Conservation (phyloP, 2,888 invertebrate species). For the Beris chalybata region DNA sequence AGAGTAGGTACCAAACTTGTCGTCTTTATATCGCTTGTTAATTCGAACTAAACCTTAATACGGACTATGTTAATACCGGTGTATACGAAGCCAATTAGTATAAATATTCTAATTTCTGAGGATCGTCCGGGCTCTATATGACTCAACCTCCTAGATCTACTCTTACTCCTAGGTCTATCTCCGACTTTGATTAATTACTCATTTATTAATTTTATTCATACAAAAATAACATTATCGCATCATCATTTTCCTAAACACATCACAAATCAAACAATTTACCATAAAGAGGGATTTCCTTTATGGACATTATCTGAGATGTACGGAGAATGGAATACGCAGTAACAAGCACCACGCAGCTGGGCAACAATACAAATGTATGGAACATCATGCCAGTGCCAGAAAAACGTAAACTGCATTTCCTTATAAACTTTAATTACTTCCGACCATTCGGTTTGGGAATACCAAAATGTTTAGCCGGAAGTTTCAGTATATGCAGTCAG, state of each 20-base stretch:
- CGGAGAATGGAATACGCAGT: not conserved
- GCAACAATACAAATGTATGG: constrained; percentile 7
- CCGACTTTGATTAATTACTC: too few relatives aligned
- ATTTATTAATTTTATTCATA: too few relatives aligned
- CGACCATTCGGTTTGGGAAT: constrained; percentile 27
- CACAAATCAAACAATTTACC: not conserved
- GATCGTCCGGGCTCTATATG: too few relatives aligned
- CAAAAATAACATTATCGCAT: too few relatives aligned
- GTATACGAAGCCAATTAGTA: too few relatives aligned
- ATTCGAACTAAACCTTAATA: too few relatives aligned
- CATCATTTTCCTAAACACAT: not conserved
- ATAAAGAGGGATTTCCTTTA: constrained; percentile 20
- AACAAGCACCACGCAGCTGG: not conserved
- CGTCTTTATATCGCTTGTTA: too few relatives aligned
- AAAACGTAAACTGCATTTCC: constrained; percentile 30
- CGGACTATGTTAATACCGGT: too few relatives aligned
- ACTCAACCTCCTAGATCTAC: too few relatives aligned
- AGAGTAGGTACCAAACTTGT: too few relatives aligned
- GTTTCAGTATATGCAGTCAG: constrained; percentile 15
- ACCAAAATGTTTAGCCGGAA: constrained; percentile 30
- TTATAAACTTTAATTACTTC: constrained; percentile 33
- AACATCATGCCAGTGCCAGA: not conserved
- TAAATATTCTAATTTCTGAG: too few relatives aligned
- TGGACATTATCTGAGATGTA: not conserved
- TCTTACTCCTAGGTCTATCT: too few relatives aligned